Conservation (phyloP, 2,113 vertebrate species). For the Orientallactaga bullata region DNA sequence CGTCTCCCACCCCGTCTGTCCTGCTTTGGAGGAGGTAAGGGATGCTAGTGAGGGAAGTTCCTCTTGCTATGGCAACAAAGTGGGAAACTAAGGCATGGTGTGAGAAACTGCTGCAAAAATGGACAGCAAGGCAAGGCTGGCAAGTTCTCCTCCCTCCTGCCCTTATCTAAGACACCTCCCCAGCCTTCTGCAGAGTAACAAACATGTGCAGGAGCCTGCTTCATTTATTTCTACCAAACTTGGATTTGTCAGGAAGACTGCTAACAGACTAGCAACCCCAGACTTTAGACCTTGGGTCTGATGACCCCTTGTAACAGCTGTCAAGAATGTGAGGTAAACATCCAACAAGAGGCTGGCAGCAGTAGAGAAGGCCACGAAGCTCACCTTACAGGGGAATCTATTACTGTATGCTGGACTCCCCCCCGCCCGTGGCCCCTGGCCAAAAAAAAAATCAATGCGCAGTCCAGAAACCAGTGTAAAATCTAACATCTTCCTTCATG, state of each 20-base stretch:
- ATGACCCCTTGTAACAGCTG: not conserved
- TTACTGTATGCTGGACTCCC: not conserved
- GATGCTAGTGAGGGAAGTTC: not conserved
- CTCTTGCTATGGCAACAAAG: not conserved
- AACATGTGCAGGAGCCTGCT: rapidly evolving
- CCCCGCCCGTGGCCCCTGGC: not conserved
- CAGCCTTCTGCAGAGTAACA: not conserved
- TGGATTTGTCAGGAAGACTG: not conserved
- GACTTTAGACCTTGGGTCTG: not conserved
- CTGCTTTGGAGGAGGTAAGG: not conserved
- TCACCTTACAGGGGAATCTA: rapidly evolving
- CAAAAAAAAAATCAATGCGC: not conserved
- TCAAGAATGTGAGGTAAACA: not conserved
- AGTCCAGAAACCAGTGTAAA: not conserved
- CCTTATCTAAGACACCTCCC: not conserved
- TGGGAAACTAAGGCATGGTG: conserved; percentile 11
- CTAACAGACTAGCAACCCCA: not conserved
- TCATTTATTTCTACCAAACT: not conserved
- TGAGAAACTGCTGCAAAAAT: not conserved
- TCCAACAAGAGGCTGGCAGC: not conserved
- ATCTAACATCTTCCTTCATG: not conserved
- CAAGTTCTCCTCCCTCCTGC: not conserved
- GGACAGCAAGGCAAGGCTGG: not conserved
- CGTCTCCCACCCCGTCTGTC: no score
- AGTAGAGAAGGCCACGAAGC: not conserved